A percentile compares a stretch with the other conserved stretches of the same genome.
Conservation (phyloP, 2,888 invertebrate species). For the Ceratothoa steindachneri region DNA sequence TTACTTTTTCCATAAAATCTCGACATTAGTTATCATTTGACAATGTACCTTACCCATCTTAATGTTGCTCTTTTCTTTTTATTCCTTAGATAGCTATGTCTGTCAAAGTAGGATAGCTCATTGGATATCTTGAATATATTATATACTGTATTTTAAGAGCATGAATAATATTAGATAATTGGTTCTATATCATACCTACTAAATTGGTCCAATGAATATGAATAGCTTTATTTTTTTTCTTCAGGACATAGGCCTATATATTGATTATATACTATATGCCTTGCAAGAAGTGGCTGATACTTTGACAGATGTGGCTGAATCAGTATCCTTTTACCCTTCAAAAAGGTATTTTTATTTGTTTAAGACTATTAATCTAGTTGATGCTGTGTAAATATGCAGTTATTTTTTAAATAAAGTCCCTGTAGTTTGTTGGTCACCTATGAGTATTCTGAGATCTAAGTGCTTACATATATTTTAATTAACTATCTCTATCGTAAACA, state of each 20-base stretch:
- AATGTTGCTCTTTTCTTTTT: too few species aligned
- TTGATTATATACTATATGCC: constrained; percentile 11
- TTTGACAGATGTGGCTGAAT: constrained; percentile 15
- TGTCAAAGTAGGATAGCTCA: constrained; percentile 13
- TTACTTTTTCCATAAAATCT: too few species aligned
- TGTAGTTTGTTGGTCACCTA: background rate
- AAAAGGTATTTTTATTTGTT: background rate
- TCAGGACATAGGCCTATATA: constrained; percentile 6
- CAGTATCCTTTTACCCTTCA: constrained; percentile 12
- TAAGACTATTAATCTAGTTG: background rate
- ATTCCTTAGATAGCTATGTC: constrained; percentile 2
- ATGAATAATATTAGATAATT: too few species aligned
- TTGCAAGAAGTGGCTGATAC: constrained; percentile 3
- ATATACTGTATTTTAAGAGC: background rate
- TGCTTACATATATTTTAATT: too few species aligned
- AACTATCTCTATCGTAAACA: too few species aligned
- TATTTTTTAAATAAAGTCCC: background rate
- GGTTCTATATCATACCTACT: background rate
- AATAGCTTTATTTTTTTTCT: constrained; percentile 1
- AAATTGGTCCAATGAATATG: background rate
- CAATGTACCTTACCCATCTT: too few species aligned
- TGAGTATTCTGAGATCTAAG: background rate
- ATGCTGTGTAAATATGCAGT: background rate
- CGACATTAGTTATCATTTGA: too few species aligned
- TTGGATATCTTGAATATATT: background rate